Percentiles rank a stretch among this genome's conserved stretches.
Conservation (phyloP, 2,888 invertebrate species). For the Apocheima hispidaria region DNA sequence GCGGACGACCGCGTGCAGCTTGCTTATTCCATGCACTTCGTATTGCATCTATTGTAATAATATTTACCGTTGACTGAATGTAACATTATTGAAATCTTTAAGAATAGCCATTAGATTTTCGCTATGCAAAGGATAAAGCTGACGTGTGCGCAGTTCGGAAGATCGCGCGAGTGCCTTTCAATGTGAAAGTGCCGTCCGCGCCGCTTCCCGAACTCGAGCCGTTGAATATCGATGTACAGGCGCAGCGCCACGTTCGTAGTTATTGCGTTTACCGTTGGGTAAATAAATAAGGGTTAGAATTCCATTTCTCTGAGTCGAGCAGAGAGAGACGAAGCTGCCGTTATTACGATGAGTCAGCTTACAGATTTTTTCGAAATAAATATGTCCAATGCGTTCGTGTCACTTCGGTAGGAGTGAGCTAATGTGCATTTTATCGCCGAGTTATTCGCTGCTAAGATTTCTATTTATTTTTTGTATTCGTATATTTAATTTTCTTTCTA, state of each 20-base stretch:
- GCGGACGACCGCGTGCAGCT: constrained; percentile 50
- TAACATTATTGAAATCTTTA: constrained; percentile 48
- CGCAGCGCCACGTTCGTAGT: constrained; percentile 43
- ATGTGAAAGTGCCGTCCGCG: constrained; percentile 51
- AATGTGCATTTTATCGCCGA: constrained; percentile 40
- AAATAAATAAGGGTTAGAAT: constrained; percentile 62
- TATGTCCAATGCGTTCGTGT: constrained; percentile 36
- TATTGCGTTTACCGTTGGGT: constrained; percentile 55
- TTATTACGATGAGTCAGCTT: constrained; percentile 32
- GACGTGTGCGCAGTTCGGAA: constrained; percentile 47
- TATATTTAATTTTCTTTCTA: constrained; percentile 62
- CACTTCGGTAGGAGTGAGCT: constrained; percentile 52
- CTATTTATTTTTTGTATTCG: constrained; percentile 78
- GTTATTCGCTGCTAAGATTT: constrained; percentile 60
- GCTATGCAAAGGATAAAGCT: constrained; percentile 30
- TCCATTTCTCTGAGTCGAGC: constrained; percentile 81
- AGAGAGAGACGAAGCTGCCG: constrained; percentile 82
- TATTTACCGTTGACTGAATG: constrained; percentile 52
- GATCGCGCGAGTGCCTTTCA: constrained; percentile 48
- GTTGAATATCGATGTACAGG: constrained; percentile 30
- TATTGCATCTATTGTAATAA: constrained; percentile 47
- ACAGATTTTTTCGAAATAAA: constrained; percentile 21
- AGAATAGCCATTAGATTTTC: constrained; percentile 30
- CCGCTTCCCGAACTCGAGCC: constrained; percentile 16
- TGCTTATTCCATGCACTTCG: constrained; percentile 48